Base-by-base conservation (phyloP, 2,113 vertebrate species). In the Neotragus pygmaeus region DNA sequence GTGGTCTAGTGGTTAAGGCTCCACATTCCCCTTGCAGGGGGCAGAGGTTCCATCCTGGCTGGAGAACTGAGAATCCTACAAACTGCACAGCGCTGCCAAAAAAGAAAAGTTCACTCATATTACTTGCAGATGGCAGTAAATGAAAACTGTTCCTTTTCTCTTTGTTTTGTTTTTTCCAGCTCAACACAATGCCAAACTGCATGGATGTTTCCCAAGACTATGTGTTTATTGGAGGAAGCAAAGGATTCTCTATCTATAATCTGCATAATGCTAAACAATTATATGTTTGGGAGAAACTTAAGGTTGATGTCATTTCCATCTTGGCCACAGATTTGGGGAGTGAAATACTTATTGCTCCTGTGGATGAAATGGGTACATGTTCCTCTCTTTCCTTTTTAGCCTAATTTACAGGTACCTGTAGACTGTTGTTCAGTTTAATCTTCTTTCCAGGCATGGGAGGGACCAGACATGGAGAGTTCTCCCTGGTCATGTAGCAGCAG, bases 321-420 rank as follows among this genome's bases (percentile, higher is more conserved):
- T 98, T 60, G 25, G 98, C 98, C 92, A 98, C 92, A 0, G 96
- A 97, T 55, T n/a, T 99, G 88, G 98, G 98, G 81, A 98, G 90
- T 0, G 96, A 94, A 2, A 43, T 88, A 53, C 91, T 99, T 51
- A 96, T 99, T 7, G 97, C 98, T 77, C 98, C 99, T 23, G 95
- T 99, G 97, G 99, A 99, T 99, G 99, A 99, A 90, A 99, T 99
- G 98, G 99, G 99, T 99, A 96, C 81, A 62, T 60, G 36, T 88
- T 43, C 21, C 33, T 95, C 8, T 19, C 53, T 23, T 84, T 87
- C 36, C 62, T 81, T 94, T 88, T 62, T 73, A 81, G 43, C 77
- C 57, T 92, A 3, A 82, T 77, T 36, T 82, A 47, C 5, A 39
- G 23, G 10, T 33, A 62, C 21, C 53, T 39, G 6, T n/a, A 80